Percentiles rank a stretch among this genome's conserved stretches.
Conservation (phyloP, 2,113 vertebrate species). For the Peromyscus polionotus region DNA sequence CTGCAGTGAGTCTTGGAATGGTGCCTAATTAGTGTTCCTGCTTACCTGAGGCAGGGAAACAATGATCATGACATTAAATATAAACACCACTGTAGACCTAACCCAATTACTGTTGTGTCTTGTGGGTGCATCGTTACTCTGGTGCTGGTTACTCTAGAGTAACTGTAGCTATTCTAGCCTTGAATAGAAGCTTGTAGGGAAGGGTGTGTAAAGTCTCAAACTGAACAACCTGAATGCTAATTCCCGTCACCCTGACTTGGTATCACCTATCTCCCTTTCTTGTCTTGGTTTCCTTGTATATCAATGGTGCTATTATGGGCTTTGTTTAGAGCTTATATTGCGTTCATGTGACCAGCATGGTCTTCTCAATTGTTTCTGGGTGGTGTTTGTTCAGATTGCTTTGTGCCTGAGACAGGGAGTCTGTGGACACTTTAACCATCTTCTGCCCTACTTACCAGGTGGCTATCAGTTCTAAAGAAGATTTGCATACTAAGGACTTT, state of each 20-base stretch:
- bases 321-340: not conserved
- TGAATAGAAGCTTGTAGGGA: not conserved
- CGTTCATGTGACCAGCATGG: not conserved
- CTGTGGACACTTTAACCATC: not conserved
- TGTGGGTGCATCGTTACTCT: not conserved
- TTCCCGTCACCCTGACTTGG: not conserved
- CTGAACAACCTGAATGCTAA: not conserved
- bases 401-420: not conserved
- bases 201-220: not conserved
- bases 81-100: not conserved
- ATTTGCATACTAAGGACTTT: not conserved
- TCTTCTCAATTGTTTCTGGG: not conserved
- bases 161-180: not conserved
- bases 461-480: not conserved
- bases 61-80: not conserved
- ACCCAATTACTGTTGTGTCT: not conserved
- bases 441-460: not conserved
- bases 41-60: not conserved
- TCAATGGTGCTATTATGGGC: not conserved
- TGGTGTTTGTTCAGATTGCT: not conserved
- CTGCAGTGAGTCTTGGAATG: not conserved
- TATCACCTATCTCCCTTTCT: not conserved
- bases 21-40: not conserved
- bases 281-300: slow-evolving; percentile 9
- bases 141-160: not conserved